A percentile compares a stretch with the other conserved stretches of the same genome.
These are phyloP conservation scores for Aurelia aurita DNA, from an alignment of 30 jellyfish, hydroid and myxozoan genomes.

Conservation along the genomic window DNA sequence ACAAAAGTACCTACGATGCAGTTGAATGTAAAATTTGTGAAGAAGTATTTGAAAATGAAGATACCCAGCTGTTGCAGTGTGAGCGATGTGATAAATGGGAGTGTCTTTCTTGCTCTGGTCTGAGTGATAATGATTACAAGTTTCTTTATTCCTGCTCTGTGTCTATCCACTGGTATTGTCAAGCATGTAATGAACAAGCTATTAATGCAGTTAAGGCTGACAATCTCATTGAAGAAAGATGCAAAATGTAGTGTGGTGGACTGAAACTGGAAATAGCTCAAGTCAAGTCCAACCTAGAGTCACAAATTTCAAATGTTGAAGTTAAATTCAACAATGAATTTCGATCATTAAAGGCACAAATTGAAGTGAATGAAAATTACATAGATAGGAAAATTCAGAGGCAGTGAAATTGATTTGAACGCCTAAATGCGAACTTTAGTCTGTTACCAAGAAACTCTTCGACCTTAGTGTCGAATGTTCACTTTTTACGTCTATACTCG, in stretches of 20 bases:
- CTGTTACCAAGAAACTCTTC: no score
- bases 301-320: conserved; percentile 33
- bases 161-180: conserved; percentile 44
- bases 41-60: conserved; percentile 11
- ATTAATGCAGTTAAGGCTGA: conserved; percentile 38
- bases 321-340: conserved; percentile 6
- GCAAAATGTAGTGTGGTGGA: conserved; percentile 23
- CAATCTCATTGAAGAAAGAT: conserved; percentile 30
- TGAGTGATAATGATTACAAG: conserved; percentile 39
- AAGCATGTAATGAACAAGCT: conserved; percentile 29
- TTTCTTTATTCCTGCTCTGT: conserved; percentile 18
- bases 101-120: conserved; percentile 35
- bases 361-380: conserved; percentile 12
- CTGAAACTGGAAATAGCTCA: conserved; percentile 35
- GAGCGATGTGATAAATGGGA: conserved; percentile 28
- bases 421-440: no score
- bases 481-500: no score
- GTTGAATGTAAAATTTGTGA: conserved; percentile 18
- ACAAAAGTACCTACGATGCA: conserved; percentile 6
- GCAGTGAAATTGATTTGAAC: no score
- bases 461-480: no score
- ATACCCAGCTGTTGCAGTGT: conserved; percentile 26
- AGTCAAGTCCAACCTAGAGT: conserved; percentile 41
- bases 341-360: conserved; percentile 37
- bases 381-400: conserved; percentile 27